Percentiles rank a stretch among this genome's conserved stretches.
These are phyloP conservation scores for Bombus superbus DNA, from an alignment of 1,140 invertebrate species.

Conservation along the genomic window DNA sequence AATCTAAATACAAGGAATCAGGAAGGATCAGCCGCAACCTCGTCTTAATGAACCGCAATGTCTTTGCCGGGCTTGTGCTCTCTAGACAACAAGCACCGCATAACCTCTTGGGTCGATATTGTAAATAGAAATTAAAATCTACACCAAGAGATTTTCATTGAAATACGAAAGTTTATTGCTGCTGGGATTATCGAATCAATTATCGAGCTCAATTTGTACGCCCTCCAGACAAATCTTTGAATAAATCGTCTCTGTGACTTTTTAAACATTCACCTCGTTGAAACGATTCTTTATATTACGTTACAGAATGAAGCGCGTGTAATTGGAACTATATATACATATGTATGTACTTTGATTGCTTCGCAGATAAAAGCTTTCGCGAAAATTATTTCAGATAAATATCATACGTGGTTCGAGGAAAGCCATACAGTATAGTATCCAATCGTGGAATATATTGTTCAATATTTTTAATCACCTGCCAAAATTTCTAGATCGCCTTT, in stretches of 20 bases:
- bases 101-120: conserved; percentile 6
- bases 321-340: no score
- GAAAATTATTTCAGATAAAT: neutral
- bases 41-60: conserved; percentile 52
- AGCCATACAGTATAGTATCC: no score
- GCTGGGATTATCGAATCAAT: neutral
- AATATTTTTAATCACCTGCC: neutral
- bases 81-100: neutral
- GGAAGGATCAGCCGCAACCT: conserved; percentile 58
- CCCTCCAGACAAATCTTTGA: no score
- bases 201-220: neutral
- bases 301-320: no score
- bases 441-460: no score
- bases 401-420: neutral
- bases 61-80: neutral
- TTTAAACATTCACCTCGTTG: no score
- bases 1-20: conserved; percentile 70
- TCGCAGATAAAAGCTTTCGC: neutral
- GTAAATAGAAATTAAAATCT: conserved; percentile 50
- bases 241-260: no score
- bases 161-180: neutral
- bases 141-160: conserved; percentile 3
- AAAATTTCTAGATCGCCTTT: neutral
- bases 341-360: no score
- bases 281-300: no score